Evolutionary conservation across 2,888 invertebrate genomes (phyloP).

Genomic region (Steinernema scapterisci): DNA sequence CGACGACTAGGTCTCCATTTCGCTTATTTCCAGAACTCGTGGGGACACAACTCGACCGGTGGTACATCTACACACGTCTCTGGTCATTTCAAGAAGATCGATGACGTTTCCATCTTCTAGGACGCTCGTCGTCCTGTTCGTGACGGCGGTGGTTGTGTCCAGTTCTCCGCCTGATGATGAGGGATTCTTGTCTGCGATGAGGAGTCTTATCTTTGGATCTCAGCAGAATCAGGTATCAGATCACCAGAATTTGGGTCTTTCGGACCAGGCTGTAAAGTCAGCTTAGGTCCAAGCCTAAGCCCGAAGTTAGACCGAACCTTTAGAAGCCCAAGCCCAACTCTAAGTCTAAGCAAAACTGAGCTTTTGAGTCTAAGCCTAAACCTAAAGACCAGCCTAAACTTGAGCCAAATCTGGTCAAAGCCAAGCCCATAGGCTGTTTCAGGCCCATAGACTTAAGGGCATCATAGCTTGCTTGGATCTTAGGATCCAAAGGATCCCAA

Average conservation of each 20-base stretch:
- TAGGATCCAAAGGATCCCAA: no score
- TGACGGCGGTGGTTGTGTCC: not conserved
- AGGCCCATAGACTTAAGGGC: no score
- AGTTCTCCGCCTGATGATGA: slow-evolving; percentile 37
- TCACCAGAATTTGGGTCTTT: not conserved
- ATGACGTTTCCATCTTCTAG: not conserved
- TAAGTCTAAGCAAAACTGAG: no score
- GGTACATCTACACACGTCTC: not conserved
- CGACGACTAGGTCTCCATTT: slow-evolving; percentile 6
- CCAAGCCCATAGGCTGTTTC: no score
- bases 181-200: slow-evolving; percentile 39
- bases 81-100: not conserved
- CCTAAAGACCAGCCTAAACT: no score
- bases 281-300: no score
- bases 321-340: no score
- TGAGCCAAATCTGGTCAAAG: no score
- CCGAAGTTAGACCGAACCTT: no score
- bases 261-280: no score
- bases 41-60: not conserved
- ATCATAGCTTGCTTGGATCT: no score
- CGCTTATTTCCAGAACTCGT: slow-evolving; percentile 17
- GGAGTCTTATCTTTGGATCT: slow-evolving; percentile 37
- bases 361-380: no score
- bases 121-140: not conserved
- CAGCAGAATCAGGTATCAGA: slow-evolving; percentile 1